Evolutionary conservation across 2,888 invertebrate genomes (phyloP), one percentile per base, ranked within the genome.

Genomic region (Pristionchus arcanus): DNA sequence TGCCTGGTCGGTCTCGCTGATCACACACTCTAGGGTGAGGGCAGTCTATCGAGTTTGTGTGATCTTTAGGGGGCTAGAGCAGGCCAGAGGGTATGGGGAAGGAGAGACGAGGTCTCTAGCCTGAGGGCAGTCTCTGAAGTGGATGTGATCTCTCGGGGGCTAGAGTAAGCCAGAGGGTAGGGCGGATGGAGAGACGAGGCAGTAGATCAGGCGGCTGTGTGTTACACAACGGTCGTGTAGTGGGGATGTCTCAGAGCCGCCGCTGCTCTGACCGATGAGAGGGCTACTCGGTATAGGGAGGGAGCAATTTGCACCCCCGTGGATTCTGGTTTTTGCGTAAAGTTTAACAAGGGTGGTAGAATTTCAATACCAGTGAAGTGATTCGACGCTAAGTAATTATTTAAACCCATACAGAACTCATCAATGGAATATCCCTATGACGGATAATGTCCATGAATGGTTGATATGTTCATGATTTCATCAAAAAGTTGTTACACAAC

Each of bases 151-250:
- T 68, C 68, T 68, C 4, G 68, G 25, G 4, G 25, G n/a, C 9
- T 11, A 68, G 68, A 68, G 28, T 15, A 21, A 5, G 31, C 28
- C 31, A 74, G 74, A 74, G 37, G 19, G 74, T 25, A 74, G 19
- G 63, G 59, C n/a, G 3, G 19, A 59, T 11, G 13, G 59, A 59
- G 59, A 59, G 59, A 59, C 16, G 16, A 16, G 59, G 15, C 11
- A 3, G 59, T n/a, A 63, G 63, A 59, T 63, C 63, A 25, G n/a
- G 19, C 59, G 25, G 59, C 59, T n/a, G 59, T 21, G 25, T 63
- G 63, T 63, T 63, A 63, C 63, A 63, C 63, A 63, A n/a, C n/a
- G 63, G 63, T 63, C 63, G 63, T 63, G 63, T 63, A 63, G 63
- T 63, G 63, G 42, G 42, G 63, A 63, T 63, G 63, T n/a, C 21